Evolutionary conservation across 2,888 invertebrate genomes (phyloP).

Genomic region (Iselma pallidipennis): DNA sequence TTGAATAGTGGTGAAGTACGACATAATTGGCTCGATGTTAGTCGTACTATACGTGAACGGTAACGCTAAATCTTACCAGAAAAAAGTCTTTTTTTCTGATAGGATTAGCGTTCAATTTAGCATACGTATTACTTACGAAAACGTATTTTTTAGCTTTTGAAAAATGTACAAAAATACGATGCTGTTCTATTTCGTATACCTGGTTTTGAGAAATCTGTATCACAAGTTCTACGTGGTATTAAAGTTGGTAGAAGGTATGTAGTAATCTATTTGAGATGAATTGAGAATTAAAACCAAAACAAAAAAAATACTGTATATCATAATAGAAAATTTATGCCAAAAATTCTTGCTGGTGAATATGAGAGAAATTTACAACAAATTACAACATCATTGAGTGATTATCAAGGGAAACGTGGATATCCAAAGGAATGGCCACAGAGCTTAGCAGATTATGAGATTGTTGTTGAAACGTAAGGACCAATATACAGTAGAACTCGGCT

Average conservation of each 20-base stretch:
- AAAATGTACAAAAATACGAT: constrained; percentile 78
- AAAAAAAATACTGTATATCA: background rate
- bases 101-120: too few relatives aligned
- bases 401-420: constrained; percentile 66
- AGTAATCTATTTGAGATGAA: constrained; percentile 18
- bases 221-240: constrained; percentile 81
- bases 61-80: too few relatives aligned
- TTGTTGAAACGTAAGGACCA: constrained; percentile 79
- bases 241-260: constrained; percentile 78
- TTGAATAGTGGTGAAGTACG: constrained; percentile 92
- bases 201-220: constrained; percentile 81
- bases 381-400: constrained; percentile 83
- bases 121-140: too few relatives aligned
- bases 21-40: constrained; percentile 90
- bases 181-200: constrained; percentile 74
- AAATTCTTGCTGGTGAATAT: constrained; percentile 84
- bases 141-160: constrained; percentile 68
- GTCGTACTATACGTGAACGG: constrained; percentile 50
- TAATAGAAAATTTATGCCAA: constrained; percentile 82
- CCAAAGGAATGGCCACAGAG: constrained; percentile 74
- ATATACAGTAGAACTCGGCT: background rate
- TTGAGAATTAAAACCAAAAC: background rate
- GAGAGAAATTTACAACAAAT: constrained; percentile 81
- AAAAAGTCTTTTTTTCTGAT: constrained; percentile 10
- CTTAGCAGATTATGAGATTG: constrained; percentile 77